Base-by-base conservation (phyloP, 2,797 vertebrate species). In the Coccyzus lansbergi region DNA sequence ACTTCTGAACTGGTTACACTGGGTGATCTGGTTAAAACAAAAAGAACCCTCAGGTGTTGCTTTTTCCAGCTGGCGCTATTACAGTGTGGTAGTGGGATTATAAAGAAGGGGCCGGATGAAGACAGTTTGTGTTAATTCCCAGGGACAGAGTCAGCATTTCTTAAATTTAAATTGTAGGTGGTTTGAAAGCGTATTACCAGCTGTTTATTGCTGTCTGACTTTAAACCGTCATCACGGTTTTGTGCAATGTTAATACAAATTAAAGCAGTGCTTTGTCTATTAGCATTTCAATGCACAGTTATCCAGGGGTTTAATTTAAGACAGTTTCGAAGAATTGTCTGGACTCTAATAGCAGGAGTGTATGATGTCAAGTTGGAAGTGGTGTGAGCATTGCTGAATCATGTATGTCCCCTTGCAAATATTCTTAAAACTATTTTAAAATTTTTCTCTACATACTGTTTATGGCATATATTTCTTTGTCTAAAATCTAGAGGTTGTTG, bases 81-180 rank as follows among this genome's bases (percentile, higher is more conserved):
- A 77, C 21, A 38, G 56, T 46, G 49, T 6, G 33, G 3, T 52
- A 63, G 60, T 83, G 64, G 24, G 71, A 44, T 53, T 76, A 34
- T 77, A 74, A 74, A 60, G 63, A 67, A 78, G n/a, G 68, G 28
- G 59, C 91, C 90, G 80, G 55, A 53, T 68, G 40, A 38, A 90
- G 42, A 20, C 17, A 26, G 21, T 79, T 72, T 55, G 9, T 83
- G 51, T 89, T 76, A 87, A 90, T 83, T n/a, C 46, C 69, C 48
- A 19, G 67, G 75, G 79, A 72, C 88, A 86, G 70, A 70, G 78
- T 94, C 90, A 92, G 91, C 88, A 16, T 49, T 92, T 88, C 70
- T 90, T 69, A 36, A 22, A 15, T 91, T 90, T 86, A 79, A 94
- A 81, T 88, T 86, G 51, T 82, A 88, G 85, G 52, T 90, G 44